A percentile compares a stretch with the other conserved stretches of the same genome.
These are phyloP conservation scores for Drosophila pandora DNA, from an alignment of 1,140 invertebrate genomes.

Conservation along the genomic window DNA sequence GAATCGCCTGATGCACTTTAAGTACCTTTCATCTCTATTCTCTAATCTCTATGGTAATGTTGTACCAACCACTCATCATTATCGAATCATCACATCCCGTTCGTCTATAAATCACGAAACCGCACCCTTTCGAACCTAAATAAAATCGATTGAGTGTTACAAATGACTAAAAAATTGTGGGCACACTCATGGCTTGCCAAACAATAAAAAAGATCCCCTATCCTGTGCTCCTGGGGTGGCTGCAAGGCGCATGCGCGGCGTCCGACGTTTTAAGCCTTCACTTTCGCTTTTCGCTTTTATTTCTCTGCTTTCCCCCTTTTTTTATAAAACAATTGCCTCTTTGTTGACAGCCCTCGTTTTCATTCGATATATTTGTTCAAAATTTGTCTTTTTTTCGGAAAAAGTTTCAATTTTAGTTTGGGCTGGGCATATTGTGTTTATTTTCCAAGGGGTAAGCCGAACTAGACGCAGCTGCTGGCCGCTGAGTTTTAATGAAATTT, in stretches of 20 bases:
- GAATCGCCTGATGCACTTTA: constrained; percentile 1
- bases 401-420: constrained; percentile 35
- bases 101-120: constrained; percentile 61
- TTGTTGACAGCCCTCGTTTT: constrained; percentile 53
- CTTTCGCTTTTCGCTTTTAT: constrained; percentile 48
- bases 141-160: constrained; percentile 70
- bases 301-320: constrained; percentile 15
- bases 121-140: constrained; percentile 26
- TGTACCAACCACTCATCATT: constrained; percentile 32
- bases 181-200: constrained; percentile 49
- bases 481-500: background rate
- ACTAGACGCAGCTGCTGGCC: background rate
- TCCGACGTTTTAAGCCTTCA: constrained; percentile 44
- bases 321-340: constrained; percentile 41
- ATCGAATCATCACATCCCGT: constrained; percentile 54
- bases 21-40: background rate
- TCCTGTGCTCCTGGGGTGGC: constrained; percentile 21
- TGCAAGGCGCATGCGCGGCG: constrained; percentile 36
- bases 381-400: constrained; percentile 52
- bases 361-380: constrained; percentile 57
- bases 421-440: background rate
- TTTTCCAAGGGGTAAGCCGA: background rate
- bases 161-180: constrained; percentile 78
- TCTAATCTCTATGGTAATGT: no score
- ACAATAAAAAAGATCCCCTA: constrained; percentile 42